Evolutionary conservation across 2,888 invertebrate genomes (phyloP).

Genomic region (Dorcus hopei): DNA sequence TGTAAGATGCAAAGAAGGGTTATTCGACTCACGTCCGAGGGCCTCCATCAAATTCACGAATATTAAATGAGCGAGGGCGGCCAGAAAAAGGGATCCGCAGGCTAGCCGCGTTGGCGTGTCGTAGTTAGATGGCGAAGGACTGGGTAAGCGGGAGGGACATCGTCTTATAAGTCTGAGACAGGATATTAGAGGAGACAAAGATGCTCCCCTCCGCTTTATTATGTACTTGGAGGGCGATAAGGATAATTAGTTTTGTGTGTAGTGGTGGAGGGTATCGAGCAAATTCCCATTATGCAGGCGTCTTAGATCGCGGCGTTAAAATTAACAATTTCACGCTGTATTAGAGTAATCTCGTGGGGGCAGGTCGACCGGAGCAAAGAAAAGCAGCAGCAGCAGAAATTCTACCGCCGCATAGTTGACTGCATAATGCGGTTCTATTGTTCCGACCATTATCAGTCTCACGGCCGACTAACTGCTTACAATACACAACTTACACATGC

Average conservation of each 20-base stretch:
- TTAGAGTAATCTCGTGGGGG: slow-evolving; percentile 24
- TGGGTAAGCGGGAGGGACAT: neutral
- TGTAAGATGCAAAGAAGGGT: neutral
- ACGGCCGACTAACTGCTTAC: slow-evolving; percentile 37
- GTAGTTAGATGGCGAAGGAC: too few relatives aligned
- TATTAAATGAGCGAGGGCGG: too few relatives aligned
- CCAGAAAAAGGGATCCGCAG: too few relatives aligned
- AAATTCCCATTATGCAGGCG: slow-evolving; percentile 28
- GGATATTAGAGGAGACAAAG: slow-evolving; percentile 29
- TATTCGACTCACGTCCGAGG: neutral
- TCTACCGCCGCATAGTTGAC: slow-evolving; percentile 1
- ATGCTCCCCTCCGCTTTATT: slow-evolving; percentile 24
- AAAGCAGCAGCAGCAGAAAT: neutral
- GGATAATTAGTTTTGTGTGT: slow-evolving; percentile 30
- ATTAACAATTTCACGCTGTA: slow-evolving; percentile 31
- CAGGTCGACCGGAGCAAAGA: slow-evolving; percentile 12
- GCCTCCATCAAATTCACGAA: neutral
- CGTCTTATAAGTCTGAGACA: neutral
- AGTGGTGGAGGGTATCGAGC: slow-evolving; percentile 23
- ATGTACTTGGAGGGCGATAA: slow-evolving; percentile 28
- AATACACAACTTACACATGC: slow-evolving; percentile 26
- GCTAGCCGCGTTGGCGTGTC: too few relatives aligned
- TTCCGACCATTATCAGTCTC: slow-evolving; percentile 36
- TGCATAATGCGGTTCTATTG: slow-evolving; percentile 18
- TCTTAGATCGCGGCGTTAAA: slow-evolving; percentile 28